Conservation (phyloP, 2,888 invertebrate genomes). For the Ernsta delagoae region DNA sequence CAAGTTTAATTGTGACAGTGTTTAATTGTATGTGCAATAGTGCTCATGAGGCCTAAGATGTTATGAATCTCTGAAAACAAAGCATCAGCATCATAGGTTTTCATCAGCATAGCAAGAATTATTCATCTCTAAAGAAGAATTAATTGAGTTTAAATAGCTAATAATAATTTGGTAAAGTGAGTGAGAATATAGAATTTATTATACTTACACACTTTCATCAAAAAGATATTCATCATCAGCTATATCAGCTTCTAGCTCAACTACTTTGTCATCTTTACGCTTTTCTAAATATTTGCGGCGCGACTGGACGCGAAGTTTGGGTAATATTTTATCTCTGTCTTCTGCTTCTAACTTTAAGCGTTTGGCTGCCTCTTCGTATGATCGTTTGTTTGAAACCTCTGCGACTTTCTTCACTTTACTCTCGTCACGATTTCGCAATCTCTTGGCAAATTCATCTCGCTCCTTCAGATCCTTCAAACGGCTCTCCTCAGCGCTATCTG, state of each 20-base stretch:
- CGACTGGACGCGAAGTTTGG: slow-evolving; percentile 95
- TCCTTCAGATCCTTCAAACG: slow-evolving; percentile 94
- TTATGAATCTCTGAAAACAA: too few species aligned
- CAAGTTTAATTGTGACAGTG: too few species aligned
- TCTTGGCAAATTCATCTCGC: slow-evolving; percentile 96
- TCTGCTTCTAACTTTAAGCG: slow-evolving; percentile 94
- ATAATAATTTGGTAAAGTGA: too few species aligned
- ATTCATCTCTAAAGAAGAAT: neutral
- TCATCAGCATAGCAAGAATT: too few species aligned
- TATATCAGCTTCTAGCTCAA: slow-evolving; percentile 97
- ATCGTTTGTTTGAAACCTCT: slow-evolving; percentile 87
- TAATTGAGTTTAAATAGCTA: neutral
- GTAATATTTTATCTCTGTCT: slow-evolving; percentile 93
- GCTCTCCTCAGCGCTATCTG: slow-evolving; percentile 91
- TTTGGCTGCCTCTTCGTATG: slow-evolving; percentile 95
- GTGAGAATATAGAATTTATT: neutral
- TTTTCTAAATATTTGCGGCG: slow-evolving; percentile 97
- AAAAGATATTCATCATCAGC: slow-evolving; percentile 96
- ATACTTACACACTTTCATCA: slow-evolving; percentile 92
- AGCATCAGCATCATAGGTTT: too few species aligned
- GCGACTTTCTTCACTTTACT: slow-evolving; percentile 92
- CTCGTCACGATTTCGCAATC: slow-evolving; percentile 95
- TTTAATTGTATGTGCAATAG: too few species aligned
- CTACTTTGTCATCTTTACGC: slow-evolving; percentile 97
- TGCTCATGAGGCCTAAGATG: too few species aligned